Conservation (phyloP, 2,113 vertebrate species). For the Edolisoma coerulescens region DNA sequence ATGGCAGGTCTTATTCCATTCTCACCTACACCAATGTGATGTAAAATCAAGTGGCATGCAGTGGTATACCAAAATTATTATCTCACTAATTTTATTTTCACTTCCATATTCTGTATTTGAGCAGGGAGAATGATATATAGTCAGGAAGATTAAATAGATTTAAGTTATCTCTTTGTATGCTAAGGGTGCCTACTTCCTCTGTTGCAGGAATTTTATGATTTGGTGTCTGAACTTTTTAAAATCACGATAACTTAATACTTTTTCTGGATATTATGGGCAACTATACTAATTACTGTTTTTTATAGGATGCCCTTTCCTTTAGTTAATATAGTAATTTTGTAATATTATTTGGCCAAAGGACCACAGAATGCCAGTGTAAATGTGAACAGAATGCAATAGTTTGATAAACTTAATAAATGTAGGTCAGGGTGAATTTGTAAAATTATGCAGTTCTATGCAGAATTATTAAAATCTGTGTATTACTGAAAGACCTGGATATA, state of each 20-base stretch:
- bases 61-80: background rate
- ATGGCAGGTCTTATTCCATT: background rate
- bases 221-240: background rate
- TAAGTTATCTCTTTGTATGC: background rate
- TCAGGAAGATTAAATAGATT: background rate
- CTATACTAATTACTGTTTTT: background rate
- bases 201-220: slow-evolving; percentile 14
- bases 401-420: slow-evolving; percentile 2
- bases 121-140: background rate
- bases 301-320: background rate
- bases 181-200: background rate
- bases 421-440: slow-evolving; percentile 1
- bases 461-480: slow-evolving; percentile 20
- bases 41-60: background rate
- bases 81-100: background rate
- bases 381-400: background rate
- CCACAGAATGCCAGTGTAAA: background rate
- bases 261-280: background rate
- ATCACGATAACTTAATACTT: background rate
- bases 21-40: background rate
- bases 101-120: background rate
- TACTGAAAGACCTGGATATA: too few relatives aligned
- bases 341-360: background rate
- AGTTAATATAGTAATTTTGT: background rate
- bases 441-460: background rate